These are phyloP conservation scores for Heterohyrax brucei DNA, from an alignment of 2,797 vertebrate species.

Conservation along the genomic window DNA sequence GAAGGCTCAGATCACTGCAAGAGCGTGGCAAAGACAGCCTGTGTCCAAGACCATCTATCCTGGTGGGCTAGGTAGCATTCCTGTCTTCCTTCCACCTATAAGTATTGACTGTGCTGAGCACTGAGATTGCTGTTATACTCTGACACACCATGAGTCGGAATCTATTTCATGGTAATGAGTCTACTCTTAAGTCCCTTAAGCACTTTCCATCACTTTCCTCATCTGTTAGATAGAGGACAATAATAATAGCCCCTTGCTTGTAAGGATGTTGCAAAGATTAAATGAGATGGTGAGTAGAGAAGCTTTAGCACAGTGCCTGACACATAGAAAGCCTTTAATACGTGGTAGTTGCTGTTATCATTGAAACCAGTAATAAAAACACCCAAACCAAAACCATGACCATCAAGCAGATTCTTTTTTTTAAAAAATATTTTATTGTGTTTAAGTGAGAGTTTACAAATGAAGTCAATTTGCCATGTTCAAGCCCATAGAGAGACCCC, in stretches of 20 bases:
- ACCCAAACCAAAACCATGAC: no score
- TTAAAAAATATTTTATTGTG: no score
- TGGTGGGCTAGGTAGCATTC: neutral
- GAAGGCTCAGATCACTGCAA: neutral
- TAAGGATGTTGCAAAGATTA: neutral
- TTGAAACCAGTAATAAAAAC: neutral
- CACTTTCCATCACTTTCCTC: neutral
- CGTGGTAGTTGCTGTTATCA: neutral
- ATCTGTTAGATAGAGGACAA: neutral
- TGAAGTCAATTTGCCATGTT: no score
- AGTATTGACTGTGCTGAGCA: neutral
- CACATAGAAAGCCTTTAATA: neutral
- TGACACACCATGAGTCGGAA: neutral
- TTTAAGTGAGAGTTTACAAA: no score
- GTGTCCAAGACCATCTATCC: neutral
- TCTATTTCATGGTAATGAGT: neutral
- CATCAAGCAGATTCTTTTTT: no score
- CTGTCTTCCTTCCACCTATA: conserved; percentile 33
- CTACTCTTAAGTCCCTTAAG: neutral
- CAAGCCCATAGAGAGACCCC: no score
- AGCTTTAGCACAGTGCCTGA: neutral
- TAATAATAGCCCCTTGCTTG: neutral
- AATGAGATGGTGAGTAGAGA: neutral
- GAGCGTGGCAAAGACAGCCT: neutral
- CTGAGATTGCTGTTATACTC: neutral